A percentile compares a stretch with the other conserved stretches of the same genome.
Conservation (phyloP, 2,113 vertebrate species). For the Enhydra lutris region DNA sequence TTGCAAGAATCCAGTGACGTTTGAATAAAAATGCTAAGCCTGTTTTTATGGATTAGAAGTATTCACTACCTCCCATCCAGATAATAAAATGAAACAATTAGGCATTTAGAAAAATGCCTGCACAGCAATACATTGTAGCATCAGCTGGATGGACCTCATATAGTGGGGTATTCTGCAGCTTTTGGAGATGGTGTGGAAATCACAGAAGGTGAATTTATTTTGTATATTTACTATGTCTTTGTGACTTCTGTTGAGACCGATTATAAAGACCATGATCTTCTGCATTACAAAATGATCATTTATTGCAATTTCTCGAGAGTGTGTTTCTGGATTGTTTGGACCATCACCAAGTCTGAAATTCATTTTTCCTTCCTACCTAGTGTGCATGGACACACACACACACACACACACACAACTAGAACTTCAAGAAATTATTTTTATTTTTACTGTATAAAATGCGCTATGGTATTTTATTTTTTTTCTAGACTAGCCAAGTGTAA, state of each 20-base stretch:
- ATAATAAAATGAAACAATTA: slow-evolving; percentile 47
- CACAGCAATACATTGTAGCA: neutral
- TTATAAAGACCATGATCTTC: neutral
- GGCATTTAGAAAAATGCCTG: neutral
- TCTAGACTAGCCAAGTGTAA: neutral
- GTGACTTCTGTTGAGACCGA: slow-evolving; percentile 7
- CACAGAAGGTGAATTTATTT: neutral
- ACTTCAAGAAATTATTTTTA: slow-evolving; percentile 8
- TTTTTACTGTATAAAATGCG: neutral
- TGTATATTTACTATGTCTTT: neutral
- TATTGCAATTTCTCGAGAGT: neutral
- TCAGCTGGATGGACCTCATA: neutral
- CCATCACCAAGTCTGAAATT: neutral
- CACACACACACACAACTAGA: neutral
- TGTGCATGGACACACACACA: neutral
- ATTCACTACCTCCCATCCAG: neutral
- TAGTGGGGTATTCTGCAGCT: neutral
- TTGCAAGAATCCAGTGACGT: neutral
- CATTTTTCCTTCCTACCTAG: neutral
- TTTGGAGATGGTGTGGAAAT: neutral
- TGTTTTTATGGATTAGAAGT: slow-evolving; percentile 48
- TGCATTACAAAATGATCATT: neutral
- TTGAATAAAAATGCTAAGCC: slow-evolving; percentile 27
- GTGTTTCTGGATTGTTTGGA: neutral
- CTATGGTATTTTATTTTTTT: neutral